Evolutionary conservation across 1,140 invertebrate genomes (phyloP), one percentile per base, ranked within the genome.

Genomic region (Cepaea nemoralis): DNA sequence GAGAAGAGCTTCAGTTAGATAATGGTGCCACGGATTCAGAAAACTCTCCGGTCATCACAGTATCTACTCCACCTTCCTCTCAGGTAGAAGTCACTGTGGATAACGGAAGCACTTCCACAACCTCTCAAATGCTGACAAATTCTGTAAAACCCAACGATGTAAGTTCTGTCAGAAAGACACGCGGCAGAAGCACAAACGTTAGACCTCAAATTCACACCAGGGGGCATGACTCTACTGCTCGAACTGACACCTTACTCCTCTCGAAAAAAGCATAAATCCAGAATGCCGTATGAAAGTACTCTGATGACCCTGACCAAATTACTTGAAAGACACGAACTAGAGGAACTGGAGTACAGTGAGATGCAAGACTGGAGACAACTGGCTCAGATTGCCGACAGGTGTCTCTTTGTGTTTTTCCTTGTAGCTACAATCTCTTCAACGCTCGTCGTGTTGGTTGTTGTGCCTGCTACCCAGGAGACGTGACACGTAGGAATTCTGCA

Each of bases 391-490:
- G 90, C 94, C 12, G 94, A 94, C 86, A 86, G 93, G 50, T 90
- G 94, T 48, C 90, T 94, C 27, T 94, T 94, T 87, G 94, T 93
- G 91, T 89, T 94, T 33, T 94, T 94, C 86, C 90, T 93, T 27
- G 82, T 92, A 27, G 90, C 92, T 31, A 93, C 93, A 1, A 81
- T 92, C 22, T 85, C 92, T 37, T 93, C 93, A 33, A 93, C 93
- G 0, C 73, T 93, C 50, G 86, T 92, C 1, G 91, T 94, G 76
- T 88, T 94, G 0, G 86, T 90, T 5, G 83, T 90, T 70, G 81
- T 82, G 16, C 88, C 88, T 1, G 77, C 83, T n/a, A 82, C 82
- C 14, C 84, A 86, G 79, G 78, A 80, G 1, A 33, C 42, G 69
- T 80, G 69, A 80, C 40, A 35, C 55, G 24, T n/a, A n/a, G n/a